Conservation (phyloP, 2,888 invertebrate genomes). For the Eledone cirrhosa region DNA sequence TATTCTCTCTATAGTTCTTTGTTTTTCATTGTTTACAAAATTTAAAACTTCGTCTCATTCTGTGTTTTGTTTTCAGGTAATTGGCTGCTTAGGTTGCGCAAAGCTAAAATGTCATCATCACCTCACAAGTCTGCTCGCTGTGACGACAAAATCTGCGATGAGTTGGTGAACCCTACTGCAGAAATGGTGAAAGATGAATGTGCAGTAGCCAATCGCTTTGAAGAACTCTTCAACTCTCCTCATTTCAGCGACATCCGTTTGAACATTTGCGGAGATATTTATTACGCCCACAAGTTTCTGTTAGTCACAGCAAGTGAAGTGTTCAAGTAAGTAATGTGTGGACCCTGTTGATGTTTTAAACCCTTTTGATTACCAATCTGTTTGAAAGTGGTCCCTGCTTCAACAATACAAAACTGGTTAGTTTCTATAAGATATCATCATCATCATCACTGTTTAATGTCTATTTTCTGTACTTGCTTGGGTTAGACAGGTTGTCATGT, state of each 20-base stretch:
- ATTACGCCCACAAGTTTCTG: constrained; percentile 54
- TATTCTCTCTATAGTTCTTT: too few relatives aligned
- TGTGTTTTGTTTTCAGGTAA: not conserved
- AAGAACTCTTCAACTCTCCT: constrained; percentile 46
- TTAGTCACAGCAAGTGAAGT: constrained; percentile 57
- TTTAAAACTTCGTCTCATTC: too few relatives aligned
- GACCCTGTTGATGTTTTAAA: too few relatives aligned
- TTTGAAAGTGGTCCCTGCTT: too few relatives aligned
- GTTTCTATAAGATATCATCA: too few relatives aligned
- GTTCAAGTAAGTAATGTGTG: constrained; percentile 52
- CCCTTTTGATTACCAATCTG: too few relatives aligned
- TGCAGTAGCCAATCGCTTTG: constrained; percentile 48
- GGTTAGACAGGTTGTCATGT: too few relatives aligned
- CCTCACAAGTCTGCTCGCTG: not conserved
- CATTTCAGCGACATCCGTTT: constrained; percentile 54
- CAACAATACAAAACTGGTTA: too few relatives aligned
- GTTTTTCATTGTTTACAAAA: too few relatives aligned
- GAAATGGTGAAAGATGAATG: constrained; percentile 43
- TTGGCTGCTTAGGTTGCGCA: constrained; percentile 16
- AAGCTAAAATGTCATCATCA: constrained; percentile 20
- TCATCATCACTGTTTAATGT: too few relatives aligned
- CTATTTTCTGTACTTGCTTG: too few relatives aligned
- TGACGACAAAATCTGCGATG: constrained; percentile 16
- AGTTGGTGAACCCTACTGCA: constrained; percentile 29
- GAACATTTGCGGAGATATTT: constrained; percentile 48